These are phyloP conservation scores for Chiridota heheva DNA, from an alignment of 35 echinoderm and acorn worm species.

Conservation along the genomic window DNA sequence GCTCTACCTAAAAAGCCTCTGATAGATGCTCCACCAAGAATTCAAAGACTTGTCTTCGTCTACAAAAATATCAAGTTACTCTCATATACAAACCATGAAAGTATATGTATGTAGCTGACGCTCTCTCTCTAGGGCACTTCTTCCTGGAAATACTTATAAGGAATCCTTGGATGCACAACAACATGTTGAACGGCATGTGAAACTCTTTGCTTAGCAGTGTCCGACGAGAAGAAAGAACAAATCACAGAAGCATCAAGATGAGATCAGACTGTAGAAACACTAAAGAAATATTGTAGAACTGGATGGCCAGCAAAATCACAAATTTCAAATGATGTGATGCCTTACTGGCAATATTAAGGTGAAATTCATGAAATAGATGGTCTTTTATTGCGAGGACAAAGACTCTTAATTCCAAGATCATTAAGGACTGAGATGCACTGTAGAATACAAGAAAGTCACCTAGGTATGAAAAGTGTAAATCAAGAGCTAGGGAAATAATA, in stretches of 20 bases:
- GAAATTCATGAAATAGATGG: constrained; percentile 19
- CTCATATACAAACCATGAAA: too few species aligned
- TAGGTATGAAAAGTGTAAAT: too few species aligned
- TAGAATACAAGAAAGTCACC: constrained; percentile 4
- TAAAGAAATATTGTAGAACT: not conserved
- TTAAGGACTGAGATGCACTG: constrained; percentile 27
- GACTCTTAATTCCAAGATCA: constrained; percentile 20
- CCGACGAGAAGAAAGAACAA: too few species aligned
- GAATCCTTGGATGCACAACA: too few species aligned
- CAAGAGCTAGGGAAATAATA: too few species aligned
- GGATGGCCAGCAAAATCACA: constrained; percentile 37
- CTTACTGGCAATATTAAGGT: constrained; percentile 24
- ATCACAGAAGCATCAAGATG: not conserved
- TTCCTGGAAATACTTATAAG: too few species aligned
- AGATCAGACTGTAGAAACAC: not conserved
- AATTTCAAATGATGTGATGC: not conserved
- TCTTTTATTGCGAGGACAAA: constrained; percentile 30
- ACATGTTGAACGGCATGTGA: too few species aligned
- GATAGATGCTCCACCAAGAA: not conserved
- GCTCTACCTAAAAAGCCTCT: constrained; percentile 1
- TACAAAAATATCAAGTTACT: constrained; percentile 29
- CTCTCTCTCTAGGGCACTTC: too few species aligned
- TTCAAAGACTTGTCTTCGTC: constrained; percentile 7
- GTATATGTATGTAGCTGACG: too few species aligned
- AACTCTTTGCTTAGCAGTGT: too few species aligned